Conservation (phyloP, 2,113 vertebrate genomes). For the Polypterus senegalus region DNA sequence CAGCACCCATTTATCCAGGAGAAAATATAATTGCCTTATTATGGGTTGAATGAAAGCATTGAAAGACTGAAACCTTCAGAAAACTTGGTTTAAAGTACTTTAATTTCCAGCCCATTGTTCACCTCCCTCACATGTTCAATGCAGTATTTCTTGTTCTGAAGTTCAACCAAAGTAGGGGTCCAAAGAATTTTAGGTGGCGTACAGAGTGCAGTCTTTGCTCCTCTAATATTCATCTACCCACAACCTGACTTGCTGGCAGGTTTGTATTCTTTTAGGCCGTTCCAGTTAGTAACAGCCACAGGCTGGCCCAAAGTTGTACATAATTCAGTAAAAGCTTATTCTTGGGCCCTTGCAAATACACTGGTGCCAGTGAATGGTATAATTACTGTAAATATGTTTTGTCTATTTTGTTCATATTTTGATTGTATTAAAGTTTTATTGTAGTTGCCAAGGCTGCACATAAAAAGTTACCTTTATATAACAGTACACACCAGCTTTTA, state of each 20-base stretch:
- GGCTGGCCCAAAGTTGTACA: conserved; percentile 8
- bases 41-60: conserved; percentile 57
- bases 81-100: too few relatives aligned
- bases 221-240: neutral
- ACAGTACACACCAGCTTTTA: conserved; percentile 16
- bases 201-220: conserved; percentile 5
- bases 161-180: conserved; percentile 20
- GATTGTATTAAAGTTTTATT: conserved; percentile 58
- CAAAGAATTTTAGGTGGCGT: conserved; percentile 14
- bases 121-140: conserved; percentile 50
- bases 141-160: conserved; percentile 44
- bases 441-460: conserved; percentile 70
- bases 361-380: conserved; percentile 5
- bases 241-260: conserved; percentile 2
- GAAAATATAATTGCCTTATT: conserved; percentile 71
- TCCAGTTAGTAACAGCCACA: neutral
- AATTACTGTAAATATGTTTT: conserved; percentile 15
- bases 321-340: conserved; percentile 5
- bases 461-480: conserved; percentile 43
- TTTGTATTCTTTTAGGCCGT: conserved; percentile 6
- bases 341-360: conserved; percentile 14
- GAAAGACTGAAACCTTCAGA: too few relatives aligned
- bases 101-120: too few relatives aligned
- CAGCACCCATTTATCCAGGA: conserved; percentile 98
- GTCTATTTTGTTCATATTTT: conserved; percentile 28